Evolutionary conservation across 2,888 invertebrate species (phyloP), one percentile per base, ranked within the genome.

Genomic region (Furcula furcula): DNA sequence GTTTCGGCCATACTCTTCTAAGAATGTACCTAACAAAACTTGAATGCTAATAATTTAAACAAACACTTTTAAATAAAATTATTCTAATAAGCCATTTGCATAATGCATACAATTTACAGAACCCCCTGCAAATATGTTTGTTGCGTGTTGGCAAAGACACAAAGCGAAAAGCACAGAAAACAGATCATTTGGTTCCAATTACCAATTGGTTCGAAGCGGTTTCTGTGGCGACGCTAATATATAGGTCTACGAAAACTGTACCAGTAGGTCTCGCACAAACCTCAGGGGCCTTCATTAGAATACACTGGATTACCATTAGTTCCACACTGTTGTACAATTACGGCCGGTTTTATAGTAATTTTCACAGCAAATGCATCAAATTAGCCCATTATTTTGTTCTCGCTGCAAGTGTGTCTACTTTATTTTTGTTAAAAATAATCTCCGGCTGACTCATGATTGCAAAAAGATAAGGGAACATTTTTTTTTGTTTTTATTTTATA

Each of bases 361-460:
- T 59, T 46, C 46, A 49, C 53, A 50, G 63, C 54, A 48, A 65
- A 56, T 59, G 52, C 43, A 41, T 52, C 49, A 55, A 59, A 65
- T 65, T 62, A 63, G 58, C 56, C 55, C 61, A 65, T 67, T 61
- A 66, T 49, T 50, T 43, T 32, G 13, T 11, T 12, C 25, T 23
- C 23, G 11, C 23, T 5, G 4, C 3, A 36, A 15, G 4, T 11
- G 6, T 25, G 44, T 47, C 31, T 43, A 16, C 21, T 25, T 6
- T 18, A 22, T 22, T 22, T 10, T 30, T 12, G 21, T 36, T 35
- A 36, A 44, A 50, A 47, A 28, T 36, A 46, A 43, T 22, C 31
- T 33, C 31, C 38, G 16, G 16, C 46, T 39, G 31, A 25, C 36
- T 33, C 38, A 35, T 33, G 40, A 50, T 37, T 33, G 23, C 37